Evolutionary conservation across 1,140 invertebrate genomes (phyloP).

Genomic region (Dryas iulia): DNA sequence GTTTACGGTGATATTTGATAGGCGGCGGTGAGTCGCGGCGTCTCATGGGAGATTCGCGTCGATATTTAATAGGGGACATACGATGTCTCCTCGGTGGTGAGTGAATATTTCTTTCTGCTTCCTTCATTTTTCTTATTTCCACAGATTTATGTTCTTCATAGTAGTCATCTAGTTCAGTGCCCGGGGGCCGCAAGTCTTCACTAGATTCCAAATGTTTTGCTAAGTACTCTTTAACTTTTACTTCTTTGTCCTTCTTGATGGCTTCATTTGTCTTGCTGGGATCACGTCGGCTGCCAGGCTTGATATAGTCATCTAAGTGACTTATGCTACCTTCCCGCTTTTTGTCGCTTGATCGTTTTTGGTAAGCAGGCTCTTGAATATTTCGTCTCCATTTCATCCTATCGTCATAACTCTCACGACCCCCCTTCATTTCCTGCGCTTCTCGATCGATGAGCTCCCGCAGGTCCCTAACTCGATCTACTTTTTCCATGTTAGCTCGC

Average conservation of each 20-base stretch:
- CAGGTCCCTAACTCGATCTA: slow-evolving; percentile 51
- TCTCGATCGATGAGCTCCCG: slow-evolving; percentile 50
- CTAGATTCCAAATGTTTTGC: slow-evolving; percentile 61
- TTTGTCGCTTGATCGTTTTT: slow-evolving; percentile 4
- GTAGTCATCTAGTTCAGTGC: slow-evolving; percentile 69
- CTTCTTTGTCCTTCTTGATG: slow-evolving; percentile 67
- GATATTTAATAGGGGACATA: not conserved
- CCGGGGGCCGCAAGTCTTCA: slow-evolving; percentile 63
- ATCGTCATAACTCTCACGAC: not conserved
- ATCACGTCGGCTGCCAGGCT: slow-evolving; percentile 66
- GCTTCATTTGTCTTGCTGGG: slow-evolving; percentile 69
- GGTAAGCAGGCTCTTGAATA: not conserved
- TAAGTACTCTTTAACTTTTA: slow-evolving; percentile 66
- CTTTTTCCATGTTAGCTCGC: slow-evolving; percentile 33
- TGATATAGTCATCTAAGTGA: slow-evolving; percentile 54
- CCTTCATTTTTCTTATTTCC: slow-evolving; percentile 26
- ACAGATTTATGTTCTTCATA: slow-evolving; percentile 42
- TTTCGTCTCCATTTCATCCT: slow-evolving; percentile 9
- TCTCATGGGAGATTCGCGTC: slow-evolving; percentile 25
- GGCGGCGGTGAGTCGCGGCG: slow-evolving; percentile 13
- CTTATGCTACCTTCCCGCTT: slow-evolving; percentile 22
- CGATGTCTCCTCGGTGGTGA: slow-evolving; percentile 11
- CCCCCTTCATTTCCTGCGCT: slow-evolving; percentile 14
- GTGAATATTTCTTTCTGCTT: not conserved
- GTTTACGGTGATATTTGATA: slow-evolving; percentile 15